Evolutionary conservation across 92 coral and sea anemone genomes (phyloP).

Genomic region (Actinostola sp.): DNA sequence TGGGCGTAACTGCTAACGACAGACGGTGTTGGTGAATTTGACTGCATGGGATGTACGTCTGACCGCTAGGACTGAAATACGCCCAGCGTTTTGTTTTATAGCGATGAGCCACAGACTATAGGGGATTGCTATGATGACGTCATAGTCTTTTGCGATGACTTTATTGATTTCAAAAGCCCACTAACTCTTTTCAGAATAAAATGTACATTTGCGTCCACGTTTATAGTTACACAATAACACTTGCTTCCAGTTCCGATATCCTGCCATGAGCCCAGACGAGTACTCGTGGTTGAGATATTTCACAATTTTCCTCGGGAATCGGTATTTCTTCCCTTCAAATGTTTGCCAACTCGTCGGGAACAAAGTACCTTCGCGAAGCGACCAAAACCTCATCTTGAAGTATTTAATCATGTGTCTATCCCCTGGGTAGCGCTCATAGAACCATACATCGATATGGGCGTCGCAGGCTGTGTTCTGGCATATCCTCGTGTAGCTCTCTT

Average conservation of each 20-base stretch:
- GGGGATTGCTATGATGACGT: too few relatives aligned
- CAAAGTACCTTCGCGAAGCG: constrained; percentile 15
- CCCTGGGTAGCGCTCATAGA: constrained; percentile 25
- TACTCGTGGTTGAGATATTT: constrained; percentile 36
- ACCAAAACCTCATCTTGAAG: constrained; percentile 30
- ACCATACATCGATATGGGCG: constrained; percentile 49
- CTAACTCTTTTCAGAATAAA: constrained; percentile 24
- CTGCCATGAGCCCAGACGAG: constrained; percentile 34
- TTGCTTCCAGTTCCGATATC: constrained; percentile 44
- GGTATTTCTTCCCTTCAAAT: constrained; percentile 37
- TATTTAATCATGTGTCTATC: constrained; percentile 27
- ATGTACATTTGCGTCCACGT: constrained; percentile 42
- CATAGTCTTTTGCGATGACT: too few relatives aligned
- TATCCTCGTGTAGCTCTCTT: constrained; percentile 21
- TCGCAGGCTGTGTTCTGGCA: constrained; percentile 36
- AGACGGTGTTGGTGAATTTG: too few relatives aligned
- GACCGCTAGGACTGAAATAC: too few relatives aligned
- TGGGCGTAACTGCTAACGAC: too few relatives aligned
- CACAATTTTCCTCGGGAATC: constrained; percentile 36
- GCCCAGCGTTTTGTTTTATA: too few relatives aligned
- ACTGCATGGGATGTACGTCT: too few relatives aligned
- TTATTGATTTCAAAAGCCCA: too few relatives aligned
- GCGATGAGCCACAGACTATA: too few relatives aligned
- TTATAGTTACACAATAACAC: constrained; percentile 43
- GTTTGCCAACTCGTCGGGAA: constrained; percentile 34